phyloP scores from a whole-genome alignment of 2,888 invertebrate species.

The Brachyopa scutellaris region DNA sequence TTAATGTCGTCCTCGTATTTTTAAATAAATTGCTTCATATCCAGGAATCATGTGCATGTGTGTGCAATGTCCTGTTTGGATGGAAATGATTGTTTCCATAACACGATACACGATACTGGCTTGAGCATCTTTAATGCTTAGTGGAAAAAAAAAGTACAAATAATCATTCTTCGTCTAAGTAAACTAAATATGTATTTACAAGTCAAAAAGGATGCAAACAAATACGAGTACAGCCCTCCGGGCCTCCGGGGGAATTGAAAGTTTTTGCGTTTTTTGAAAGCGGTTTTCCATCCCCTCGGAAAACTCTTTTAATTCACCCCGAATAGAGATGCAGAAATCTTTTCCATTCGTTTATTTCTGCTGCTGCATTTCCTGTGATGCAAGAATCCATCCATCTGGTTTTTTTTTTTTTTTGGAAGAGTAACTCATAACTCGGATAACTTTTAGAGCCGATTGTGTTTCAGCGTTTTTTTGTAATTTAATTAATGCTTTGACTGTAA shows the following conservation, averaged over 20 bases:
- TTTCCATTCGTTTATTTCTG: background rate
- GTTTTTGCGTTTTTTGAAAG: constrained; percentile 48
- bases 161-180: constrained; percentile 32
- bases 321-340: constrained; percentile 2
- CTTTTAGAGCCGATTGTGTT: constrained; percentile 61
- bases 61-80: constrained; percentile 8
- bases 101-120: too few relatives aligned
- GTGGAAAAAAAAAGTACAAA: constrained; percentile 16
- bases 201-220: constrained; percentile 21
- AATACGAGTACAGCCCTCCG: too few relatives aligned
- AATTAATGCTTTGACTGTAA: constrained; percentile 63
- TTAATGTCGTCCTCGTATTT: constrained; percentile 59
- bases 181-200: constrained; percentile 15
- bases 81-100: too few relatives aligned
- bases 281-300: background rate
- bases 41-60: constrained; percentile 36
- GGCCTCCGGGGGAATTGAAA: constrained; percentile 46
- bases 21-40: constrained; percentile 59
- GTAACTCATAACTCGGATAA: constrained; percentile 38
- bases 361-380: constrained; percentile 55
- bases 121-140: too few relatives aligned
- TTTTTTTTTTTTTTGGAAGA: too few relatives aligned
- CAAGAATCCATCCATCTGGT: constrained; percentile 43
- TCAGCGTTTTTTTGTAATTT: constrained; percentile 49
- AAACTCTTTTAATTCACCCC: constrained; percentile 22